Base-by-base conservation (phyloP, 2,888 invertebrate genomes). In the Halictus quadricinctus region DNA sequence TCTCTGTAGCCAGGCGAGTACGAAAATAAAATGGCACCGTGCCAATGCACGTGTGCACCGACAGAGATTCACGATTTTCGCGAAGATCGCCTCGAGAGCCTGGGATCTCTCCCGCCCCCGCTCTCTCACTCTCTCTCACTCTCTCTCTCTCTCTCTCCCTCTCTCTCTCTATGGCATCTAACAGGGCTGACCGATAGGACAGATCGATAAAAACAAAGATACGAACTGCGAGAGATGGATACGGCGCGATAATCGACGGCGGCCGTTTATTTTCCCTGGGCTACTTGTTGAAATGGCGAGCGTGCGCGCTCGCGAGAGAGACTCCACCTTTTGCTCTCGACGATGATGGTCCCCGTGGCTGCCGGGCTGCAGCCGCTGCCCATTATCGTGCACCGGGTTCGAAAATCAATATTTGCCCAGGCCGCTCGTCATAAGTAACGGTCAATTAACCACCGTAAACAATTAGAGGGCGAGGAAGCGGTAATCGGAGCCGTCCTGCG, bases 11-110 rank as follows among this genome's bases (percentile, higher is more conserved):
- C 48, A 29, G 69, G 21, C 76, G 73, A 72, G 78, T 79, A 77
- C 86, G 84, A 91, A 91, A 91, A 91, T 91, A 92, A 93, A 89
- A 91, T 92, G 92, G 92, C 92, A 87, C 46, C 48, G 72, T 89
- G 92, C 92, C 92, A 92, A 90, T 90, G 90, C 91, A 91, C 91
- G 91, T 92, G 91, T 88, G 90, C 84, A 83, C 77, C 87, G 75
- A 79, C 80, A 78, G 85, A 79, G 84, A 88, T 83, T 89, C 87
- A 87, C 89, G 87, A 90, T 91, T 91, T 91, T 89, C 89, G 87
- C 72, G 70, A 76, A 78, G 87, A 87, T 79, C 87, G 70, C 83
- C 72, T 29, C 74, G 72, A 66, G 46, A 66, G 25, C 15, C 72
- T 46, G 21, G 46, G 36, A 73, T 66, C 85, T 50, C 50, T 3